Percentiles rank a stretch among this genome's conserved stretches.
phyloP scores from a whole-genome alignment of 2,113 vertebrate genomes.

The Podocnemis expansa region DNA sequence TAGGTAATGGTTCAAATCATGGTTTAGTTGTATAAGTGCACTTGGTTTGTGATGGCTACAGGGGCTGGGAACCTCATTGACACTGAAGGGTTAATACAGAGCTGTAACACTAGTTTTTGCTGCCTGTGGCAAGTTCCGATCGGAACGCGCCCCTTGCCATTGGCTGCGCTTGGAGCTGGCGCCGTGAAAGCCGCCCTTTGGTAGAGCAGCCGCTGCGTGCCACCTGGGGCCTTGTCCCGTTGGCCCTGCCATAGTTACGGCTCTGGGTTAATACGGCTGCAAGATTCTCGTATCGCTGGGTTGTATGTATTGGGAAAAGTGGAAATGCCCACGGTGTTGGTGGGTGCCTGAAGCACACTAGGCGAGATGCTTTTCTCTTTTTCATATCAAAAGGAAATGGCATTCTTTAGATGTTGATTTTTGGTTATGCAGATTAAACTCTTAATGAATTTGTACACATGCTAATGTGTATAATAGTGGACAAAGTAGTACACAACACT shows the following conservation, averaged over 20 bases:
- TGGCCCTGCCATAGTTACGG: no score
- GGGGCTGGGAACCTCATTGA: not conserved
- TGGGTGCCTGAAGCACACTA: not conserved
- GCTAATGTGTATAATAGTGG: accelerated
- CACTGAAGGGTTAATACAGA: accelerated
- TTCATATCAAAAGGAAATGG: not conserved
- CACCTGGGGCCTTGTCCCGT: no score
- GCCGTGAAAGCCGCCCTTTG: no score
- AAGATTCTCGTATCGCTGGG: not conserved
- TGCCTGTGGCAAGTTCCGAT: no score
- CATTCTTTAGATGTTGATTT: not conserved
- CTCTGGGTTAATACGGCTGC: not conserved
- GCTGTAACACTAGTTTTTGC: no score
- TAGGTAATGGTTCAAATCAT: not conserved
- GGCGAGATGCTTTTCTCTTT: accelerated
- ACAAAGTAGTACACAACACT: not conserved
- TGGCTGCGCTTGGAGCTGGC: no score
- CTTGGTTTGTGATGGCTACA: not conserved
- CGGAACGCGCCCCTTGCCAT: no score
- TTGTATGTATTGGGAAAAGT: not conserved
- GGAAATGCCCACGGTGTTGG: accelerated
- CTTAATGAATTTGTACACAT: accelerated
- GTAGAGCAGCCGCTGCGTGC: no score
- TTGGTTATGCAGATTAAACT: accelerated
- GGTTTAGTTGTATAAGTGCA: not conserved